These are phyloP conservation scores for Chrysaora quinquecirrha DNA, from an alignment of 30 jellyfish, hydroid and myxozoan species.

Conservation along the genomic window DNA sequence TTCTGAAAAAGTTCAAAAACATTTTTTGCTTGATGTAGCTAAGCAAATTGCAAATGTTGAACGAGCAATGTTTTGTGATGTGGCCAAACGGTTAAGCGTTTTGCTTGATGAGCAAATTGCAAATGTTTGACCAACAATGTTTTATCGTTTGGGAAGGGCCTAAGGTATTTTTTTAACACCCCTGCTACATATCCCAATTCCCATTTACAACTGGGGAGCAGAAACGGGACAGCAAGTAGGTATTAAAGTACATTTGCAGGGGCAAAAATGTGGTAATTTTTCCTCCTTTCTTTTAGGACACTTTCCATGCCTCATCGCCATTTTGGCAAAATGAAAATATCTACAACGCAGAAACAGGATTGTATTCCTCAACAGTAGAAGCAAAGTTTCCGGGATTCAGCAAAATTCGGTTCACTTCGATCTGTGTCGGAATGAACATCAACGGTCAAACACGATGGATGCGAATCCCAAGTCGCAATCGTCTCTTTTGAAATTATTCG, in stretches of 20 bases:
- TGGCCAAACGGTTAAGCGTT: no score
- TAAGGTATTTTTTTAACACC: not conserved
- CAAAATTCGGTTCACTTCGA: not conserved
- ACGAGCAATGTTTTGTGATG: no score
- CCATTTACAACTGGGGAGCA: not conserved
- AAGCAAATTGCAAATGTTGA: no score
- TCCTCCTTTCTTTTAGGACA: constrained; percentile 1
- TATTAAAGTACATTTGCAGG: not conserved
- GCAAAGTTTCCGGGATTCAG: constrained; percentile 32
- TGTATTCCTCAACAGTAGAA: not conserved
- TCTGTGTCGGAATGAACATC: constrained; percentile 41
- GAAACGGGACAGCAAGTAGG: not conserved
- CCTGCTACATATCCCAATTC: not conserved
- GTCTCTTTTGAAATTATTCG: constrained; percentile 18
- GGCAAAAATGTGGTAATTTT: no score
- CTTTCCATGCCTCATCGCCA: not conserved
- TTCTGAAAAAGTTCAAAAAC: no score
- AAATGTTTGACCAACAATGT: no score
- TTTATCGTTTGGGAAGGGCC: no score
- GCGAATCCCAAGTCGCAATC: not conserved
- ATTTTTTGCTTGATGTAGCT: no score
- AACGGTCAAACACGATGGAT: not conserved
- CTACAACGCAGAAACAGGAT: not conserved
- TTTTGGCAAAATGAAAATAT: constrained; percentile 11
- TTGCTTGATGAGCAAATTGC: no score